Base-by-base conservation (phyloP, 2,888 invertebrate species). In the Megalurothrips usitatus region DNA sequence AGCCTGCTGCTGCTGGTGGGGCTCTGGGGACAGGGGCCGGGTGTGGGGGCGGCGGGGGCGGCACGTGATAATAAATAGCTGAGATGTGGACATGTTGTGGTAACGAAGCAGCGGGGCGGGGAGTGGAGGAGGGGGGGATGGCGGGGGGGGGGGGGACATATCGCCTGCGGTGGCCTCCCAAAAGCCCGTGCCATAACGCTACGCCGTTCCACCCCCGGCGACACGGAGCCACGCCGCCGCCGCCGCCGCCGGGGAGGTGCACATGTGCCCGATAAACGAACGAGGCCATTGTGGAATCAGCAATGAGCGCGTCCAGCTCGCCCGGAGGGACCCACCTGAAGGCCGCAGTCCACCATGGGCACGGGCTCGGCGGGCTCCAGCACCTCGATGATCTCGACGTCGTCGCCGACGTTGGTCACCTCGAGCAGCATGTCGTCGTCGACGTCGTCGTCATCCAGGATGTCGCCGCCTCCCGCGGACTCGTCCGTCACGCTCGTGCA, bases 341-440 rank as follows among this genome's bases (percentile, higher is more conserved):
- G 89, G 84, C 96, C 96, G 82, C 92, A 93, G 87, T 95, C 96
- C 87, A 94, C 94, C 89, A 93, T 95, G 79, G 95, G 95, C 26
- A 95, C 95, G 17, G 93, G 94, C 87, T 95, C 94, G 84, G 93
- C 90, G 1, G 92, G 92, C 86, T 94, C 94, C 85, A 93, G 93
- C 12, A 94, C 91, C 88, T 94, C 94, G 84, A 94, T 92, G 83
- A 94, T 93, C 88, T 94, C 94, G 85, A 94, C 87, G 83, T 94
- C 92, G 26, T 82, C 82, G 48, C 83, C 84, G 49, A 81, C 82
- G 6, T 83, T 83, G 52, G 83, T 83, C 52, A 82, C 83, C 47
- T 83, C 83, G 14, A 75, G 68, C 68, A 75, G 68, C 49, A 58
- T 78, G 78, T 81, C 28, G n/a, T 82, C 82, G 48, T 83, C 84